Percentiles rank a stretch among this genome's conserved stretches.
Conservation (phyloP, 2,797 vertebrate species). For the Acridotheres tristis region DNA sequence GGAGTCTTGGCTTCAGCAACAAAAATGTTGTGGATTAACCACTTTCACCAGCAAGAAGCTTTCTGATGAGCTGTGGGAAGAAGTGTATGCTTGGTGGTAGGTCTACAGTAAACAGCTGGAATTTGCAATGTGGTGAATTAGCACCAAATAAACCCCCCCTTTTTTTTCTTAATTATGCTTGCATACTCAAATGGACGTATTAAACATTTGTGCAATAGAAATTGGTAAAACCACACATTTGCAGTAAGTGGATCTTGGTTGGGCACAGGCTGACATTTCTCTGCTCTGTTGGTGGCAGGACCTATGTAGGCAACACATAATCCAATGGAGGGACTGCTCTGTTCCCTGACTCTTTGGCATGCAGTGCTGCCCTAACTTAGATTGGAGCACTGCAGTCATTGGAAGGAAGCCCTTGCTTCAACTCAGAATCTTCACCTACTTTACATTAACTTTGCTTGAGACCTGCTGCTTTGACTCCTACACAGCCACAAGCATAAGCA, state of each 20-base stretch:
- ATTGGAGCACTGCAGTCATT: not conserved
- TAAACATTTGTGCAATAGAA: not conserved
- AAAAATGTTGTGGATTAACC: conserved; percentile 65
- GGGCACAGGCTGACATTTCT: not conserved
- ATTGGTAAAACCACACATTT: not conserved
- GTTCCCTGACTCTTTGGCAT: not conserved
- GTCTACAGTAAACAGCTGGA: conserved; percentile 50
- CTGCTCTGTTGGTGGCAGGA: not conserved
- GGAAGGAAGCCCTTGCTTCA: not conserved
- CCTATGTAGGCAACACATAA: not conserved
- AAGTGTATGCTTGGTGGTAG: conserved; percentile 31
- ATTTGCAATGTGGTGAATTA: conserved; percentile 58
- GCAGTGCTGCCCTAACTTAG: not conserved
- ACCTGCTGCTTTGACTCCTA: not conserved
- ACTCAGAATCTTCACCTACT: not conserved
- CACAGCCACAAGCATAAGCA: not conserved
- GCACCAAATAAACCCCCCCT: conserved; percentile 37
- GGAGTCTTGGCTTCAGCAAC: conserved; percentile 37
- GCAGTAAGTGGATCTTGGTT: not conserved
- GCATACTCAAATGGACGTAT: not conserved
- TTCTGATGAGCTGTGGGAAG: conserved; percentile 55
- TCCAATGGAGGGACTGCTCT: not conserved
- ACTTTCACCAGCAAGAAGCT: conserved; percentile 50
- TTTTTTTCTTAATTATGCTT: not conserved
- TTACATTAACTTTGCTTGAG: not conserved